Evolutionary conservation across 2,888 invertebrate species (phyloP), one percentile per base, ranked within the genome.

Genomic region (Latrodectus hesperus): DNA sequence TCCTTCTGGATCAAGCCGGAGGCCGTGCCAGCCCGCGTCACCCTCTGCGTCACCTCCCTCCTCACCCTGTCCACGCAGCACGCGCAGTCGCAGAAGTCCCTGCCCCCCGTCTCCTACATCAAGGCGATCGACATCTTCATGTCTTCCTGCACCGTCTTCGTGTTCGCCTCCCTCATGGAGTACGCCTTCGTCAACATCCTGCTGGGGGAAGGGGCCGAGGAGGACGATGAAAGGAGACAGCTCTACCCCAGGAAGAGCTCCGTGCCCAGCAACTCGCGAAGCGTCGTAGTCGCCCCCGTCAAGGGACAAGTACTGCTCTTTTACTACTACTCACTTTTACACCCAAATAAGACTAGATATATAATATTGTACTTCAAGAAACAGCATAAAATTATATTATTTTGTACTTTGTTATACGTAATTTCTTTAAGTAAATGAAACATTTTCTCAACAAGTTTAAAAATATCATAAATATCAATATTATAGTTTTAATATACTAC

Each of bases 1-100:
- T 97, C 97, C 0, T 98, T 98, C 93, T 98, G 97, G 98, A 97
- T 97, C 91, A 97, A 97, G 92, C 97, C 97, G 0, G 97, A 98
- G 93, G 97, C 97, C 0, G 97, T 97, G 9, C 98, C 98, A 0
- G 98, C 98, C 49, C 94, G 98, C 6, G 97, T 98, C 26, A 98
- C 98, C 0, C 93, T 98, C 0, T 98, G 98, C 17, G 97, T 98
- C 86, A 97, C 97, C 88, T 97, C 97, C 55, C 93, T 97, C 68
- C 94, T 97, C 76, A 97, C 97, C 6, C 93, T 97, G 3, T 97
- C 97, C 16, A 97, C 97, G 3, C 97, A 97, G 91, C 97, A 97
- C 92, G 97, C 97, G n/a, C 97, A 97, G 93, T 97, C 97, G 89
- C 97, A 97, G 92, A 96, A 97, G 16, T 96, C 97, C 55, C 93